These are phyloP conservation scores for Puma concolor DNA, from an alignment of 2,113 vertebrate species.

Conservation along the genomic window DNA sequence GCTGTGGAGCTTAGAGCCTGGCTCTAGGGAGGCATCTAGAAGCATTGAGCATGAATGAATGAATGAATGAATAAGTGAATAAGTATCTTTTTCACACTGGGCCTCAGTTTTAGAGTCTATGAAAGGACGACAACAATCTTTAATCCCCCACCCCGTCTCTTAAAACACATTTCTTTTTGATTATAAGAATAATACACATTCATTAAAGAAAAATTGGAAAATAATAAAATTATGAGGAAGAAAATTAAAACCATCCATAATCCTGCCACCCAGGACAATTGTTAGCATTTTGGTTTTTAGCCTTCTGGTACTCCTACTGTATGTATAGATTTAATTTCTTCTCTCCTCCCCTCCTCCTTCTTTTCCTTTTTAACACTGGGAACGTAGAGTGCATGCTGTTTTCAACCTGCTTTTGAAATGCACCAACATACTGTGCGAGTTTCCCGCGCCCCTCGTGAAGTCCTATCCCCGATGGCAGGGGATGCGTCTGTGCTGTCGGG, in stretches of 20 bases:
- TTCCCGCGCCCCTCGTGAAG: neutral
- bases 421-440: too few species aligned
- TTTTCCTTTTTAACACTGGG: neutral
- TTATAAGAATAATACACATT: slow-evolving; percentile 75
- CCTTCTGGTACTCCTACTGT: neutral
- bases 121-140: neutral
- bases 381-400: neutral
- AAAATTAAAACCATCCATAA: slow-evolving; percentile 77
- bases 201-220: slow-evolving; percentile 76
- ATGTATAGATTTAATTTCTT: neutral
- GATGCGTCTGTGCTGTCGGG: fast-evolving
- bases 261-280: slow-evolving; percentile 70
- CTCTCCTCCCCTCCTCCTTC: too few species aligned
- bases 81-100: neutral
- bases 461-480: neutral
- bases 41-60: neutral
- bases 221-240: slow-evolving; percentile 77
- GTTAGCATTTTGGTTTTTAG: neutral
- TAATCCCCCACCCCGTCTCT: neutral
- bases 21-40: neutral
- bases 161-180: slow-evolving; percentile 69
- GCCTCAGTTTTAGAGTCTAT: slow-evolving; percentile 13
- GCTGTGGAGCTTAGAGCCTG: neutral
- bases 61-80: neutral
- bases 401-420: slow-evolving; percentile 4